Evolutionary conservation across 2,888 invertebrate genomes (phyloP).

Genomic region (Mechanitis messenoides): DNA sequence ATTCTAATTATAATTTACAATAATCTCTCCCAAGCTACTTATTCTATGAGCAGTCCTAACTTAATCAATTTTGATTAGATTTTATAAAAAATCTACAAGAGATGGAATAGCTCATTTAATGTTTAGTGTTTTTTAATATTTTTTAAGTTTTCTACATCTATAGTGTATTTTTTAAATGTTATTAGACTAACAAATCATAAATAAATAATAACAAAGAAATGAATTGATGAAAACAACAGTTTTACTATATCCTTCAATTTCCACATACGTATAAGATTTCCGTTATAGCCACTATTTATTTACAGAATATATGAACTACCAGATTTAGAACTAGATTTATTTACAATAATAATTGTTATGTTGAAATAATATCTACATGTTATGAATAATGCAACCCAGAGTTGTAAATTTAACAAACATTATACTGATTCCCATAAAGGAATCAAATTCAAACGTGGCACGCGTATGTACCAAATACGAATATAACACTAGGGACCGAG

Average conservation of each 20-base stretch:
- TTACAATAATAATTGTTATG: conserved; percentile 18
- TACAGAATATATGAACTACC: conserved; percentile 14
- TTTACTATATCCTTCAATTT: conserved; percentile 21
- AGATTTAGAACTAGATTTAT: conserved; percentile 21
- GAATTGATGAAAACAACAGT: conserved; percentile 5
- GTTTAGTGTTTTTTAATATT: no score
- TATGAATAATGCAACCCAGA: conserved; percentile 23
- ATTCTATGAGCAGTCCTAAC: no score
- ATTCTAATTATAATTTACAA: no score
- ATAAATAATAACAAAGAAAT: no score
- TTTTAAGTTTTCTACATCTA: no score
- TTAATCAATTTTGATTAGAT: no score
- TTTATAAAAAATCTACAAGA: no score
- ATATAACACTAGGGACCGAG: conserved; percentile 60
- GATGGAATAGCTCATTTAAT: no score
- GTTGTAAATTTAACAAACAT: conserved; percentile 21
- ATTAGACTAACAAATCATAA: no score
- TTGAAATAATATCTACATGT: conserved; percentile 16
- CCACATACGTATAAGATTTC: conserved; percentile 25
- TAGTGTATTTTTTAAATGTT: no score
- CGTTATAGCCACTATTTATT: conserved; percentile 14
- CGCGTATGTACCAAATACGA: conserved; percentile 43
- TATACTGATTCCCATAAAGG: conserved; percentile 26
- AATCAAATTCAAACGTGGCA: conserved; percentile 31
- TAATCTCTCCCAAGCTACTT: no score